Evolutionary conservation across 2,113 vertebrate species (phyloP).

Genomic region (Sander lucioperca): DNA sequence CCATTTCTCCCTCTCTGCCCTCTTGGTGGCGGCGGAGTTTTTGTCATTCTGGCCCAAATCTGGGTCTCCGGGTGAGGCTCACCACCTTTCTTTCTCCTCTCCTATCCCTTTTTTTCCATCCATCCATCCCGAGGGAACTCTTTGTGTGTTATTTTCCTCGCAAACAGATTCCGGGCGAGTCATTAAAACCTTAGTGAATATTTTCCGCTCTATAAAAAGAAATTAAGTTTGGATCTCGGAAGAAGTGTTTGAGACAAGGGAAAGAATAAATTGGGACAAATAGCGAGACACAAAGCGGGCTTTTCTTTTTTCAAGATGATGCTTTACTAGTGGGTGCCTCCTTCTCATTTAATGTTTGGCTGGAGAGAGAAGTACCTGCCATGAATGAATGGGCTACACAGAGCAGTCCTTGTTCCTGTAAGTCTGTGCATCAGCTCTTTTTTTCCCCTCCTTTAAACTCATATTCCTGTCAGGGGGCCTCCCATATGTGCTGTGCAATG

Average conservation of each 20-base stretch:
- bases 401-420: constrained; percentile 74
- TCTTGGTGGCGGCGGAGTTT: constrained; percentile 9
- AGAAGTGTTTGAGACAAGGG: constrained; percentile 11
- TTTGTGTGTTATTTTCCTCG: constrained; percentile 31
- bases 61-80: constrained; percentile 25
- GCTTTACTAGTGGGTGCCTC: constrained; percentile 26
- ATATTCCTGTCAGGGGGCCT: constrained; percentile 77
- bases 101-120: constrained; percentile 25
- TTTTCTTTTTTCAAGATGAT: constrained; percentile 27
- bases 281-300: not conserved
- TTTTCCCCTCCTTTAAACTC: constrained; percentile 47
- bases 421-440: constrained; percentile 70
- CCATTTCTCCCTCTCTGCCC: not conserved
- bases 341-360: constrained; percentile 61
- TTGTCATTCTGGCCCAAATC: constrained; percentile 51
- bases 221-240: constrained; percentile 37
- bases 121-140: constrained; percentile 23
- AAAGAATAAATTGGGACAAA: constrained; percentile 36
- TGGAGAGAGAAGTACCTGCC: constrained; percentile 53
- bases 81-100: constrained; percentile 16
- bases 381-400: constrained; percentile 67
- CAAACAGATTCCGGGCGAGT: constrained; percentile 37
- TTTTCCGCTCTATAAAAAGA: constrained; percentile 55
- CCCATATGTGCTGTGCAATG: constrained; percentile 66
- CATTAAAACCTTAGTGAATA: constrained; percentile 49